Evolutionary conservation across 2,113 vertebrate species (phyloP), one percentile per base, ranked within the genome.

Genomic region (Lepidothrix coronata): DNA sequence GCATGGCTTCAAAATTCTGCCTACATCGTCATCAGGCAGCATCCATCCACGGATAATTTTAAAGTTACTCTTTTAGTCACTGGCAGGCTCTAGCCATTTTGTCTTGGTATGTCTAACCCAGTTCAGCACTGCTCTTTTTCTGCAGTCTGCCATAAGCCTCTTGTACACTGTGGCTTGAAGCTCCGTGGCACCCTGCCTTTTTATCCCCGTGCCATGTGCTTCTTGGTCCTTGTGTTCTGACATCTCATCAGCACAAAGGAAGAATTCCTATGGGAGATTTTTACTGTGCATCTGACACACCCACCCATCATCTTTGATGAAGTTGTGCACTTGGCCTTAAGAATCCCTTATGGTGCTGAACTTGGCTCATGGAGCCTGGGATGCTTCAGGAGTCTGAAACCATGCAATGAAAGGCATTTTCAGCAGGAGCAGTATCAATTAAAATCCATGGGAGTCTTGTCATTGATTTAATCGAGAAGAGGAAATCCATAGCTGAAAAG

Each of bases 1-100:
- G 71, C 78, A 72, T 85, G 88, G 55, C 71, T 93, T 73, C 78
- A 83, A 30, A 65, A 66, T 62, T 35, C 85, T 96, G 81, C 91
- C 85, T 88, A 54, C 78, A 51, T 21, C 91, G 46, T 21, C 91
- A 76, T 14, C 81, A 96, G 74, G 37, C 74, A 89, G 87, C 65
- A 79, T n/a, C 65, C 49, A 48, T 22, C 55, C 74, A 65, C 37
- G 49, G 71, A 87, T 70, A 75, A 68, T 65, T 87, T 93, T 37
- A 58, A 79, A 77, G 21, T 41, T 2, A 68, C 31, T 91, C 49
- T 48, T 62, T 48, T 72, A 89, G 74, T 20, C 62, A 6, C 11
- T 79, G 54, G 31, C 74, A 88, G 77, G 59, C 55, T 89, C 62
- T 43, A 67, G 78, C 66, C 78, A 35, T 76, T 94, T 89, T 72